Percentiles rank a stretch among this genome's conserved stretches.
phyloP scores from a whole-genome alignment of 2,888 invertebrate genomes.

The Syrphus vitripennis region DNA sequence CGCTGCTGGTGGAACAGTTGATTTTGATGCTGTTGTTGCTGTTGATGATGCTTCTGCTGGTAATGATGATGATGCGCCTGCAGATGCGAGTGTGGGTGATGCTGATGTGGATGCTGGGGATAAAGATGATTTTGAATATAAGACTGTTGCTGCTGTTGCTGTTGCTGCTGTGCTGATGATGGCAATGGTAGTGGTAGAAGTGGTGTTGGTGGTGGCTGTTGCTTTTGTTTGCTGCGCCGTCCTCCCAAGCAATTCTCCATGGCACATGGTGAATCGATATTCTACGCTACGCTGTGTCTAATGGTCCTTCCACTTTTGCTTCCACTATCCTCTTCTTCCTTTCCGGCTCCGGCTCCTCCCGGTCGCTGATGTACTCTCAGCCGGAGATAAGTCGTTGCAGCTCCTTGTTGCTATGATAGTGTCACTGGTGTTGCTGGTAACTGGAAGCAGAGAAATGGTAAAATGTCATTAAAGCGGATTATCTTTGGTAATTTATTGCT shows the following conservation, averaged over 20 bases:
- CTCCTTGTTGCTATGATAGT: slow-evolving; percentile 48
- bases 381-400: slow-evolving; percentile 65
- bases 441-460: slow-evolving; percentile 70
- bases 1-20: slow-evolving; percentile 62
- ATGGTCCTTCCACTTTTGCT: slow-evolving; percentile 45
- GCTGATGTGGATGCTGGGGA: slow-evolving; percentile 73
- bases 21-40: slow-evolving; percentile 61
- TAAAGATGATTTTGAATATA: slow-evolving; percentile 73
- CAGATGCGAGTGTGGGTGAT: slow-evolving; percentile 72
- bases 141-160: slow-evolving; percentile 71
- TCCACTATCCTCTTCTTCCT: background rate
- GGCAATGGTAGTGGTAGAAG: slow-evolving; percentile 73
- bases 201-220: slow-evolving; percentile 74
- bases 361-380: slow-evolving; percentile 32
- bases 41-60: slow-evolving; percentile 63
- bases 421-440: slow-evolving; percentile 45
- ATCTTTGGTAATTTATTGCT: slow-evolving; percentile 70
- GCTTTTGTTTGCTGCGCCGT: slow-evolving; percentile 77
- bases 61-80: slow-evolving; percentile 72
- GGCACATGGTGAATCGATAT: slow-evolving; percentile 78
- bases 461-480: slow-evolving; percentile 70
- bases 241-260: slow-evolving; percentile 81
- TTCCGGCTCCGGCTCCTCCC: background rate
- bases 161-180: slow-evolving; percentile 72
- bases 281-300: slow-evolving; percentile 67